Evolutionary conservation across 2,113 vertebrate genomes (phyloP), one percentile per base, ranked within the genome.

Genomic region (Aegotheles bennettii): DNA sequence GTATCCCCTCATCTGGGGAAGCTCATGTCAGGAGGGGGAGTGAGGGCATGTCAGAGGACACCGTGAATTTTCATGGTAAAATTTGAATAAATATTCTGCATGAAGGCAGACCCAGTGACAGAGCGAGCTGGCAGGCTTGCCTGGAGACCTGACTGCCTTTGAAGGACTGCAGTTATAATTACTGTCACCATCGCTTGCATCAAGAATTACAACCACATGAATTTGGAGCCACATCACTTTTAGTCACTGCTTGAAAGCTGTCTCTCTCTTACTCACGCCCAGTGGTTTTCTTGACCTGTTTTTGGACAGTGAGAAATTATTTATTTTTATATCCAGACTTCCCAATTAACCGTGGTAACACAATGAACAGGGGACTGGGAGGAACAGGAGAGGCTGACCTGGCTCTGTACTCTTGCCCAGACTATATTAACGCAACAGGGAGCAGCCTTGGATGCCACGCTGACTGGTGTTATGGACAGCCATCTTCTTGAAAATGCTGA

Each of bases 111-210:
- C 51, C 51, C 36, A 19, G 92, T 75, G 93, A 68, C 60, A 57
- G 94, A 81, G 69, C 0, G 0, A 3, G 79, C 90, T 64, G 76
- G 68, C 83, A 90, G 94, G 71, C 92, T 96, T 17, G 83, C 94
- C 93, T 0, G 3, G 56, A 92, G 93, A 64, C 29, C 79, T 87
- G 85, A 24, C 85, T 81, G 93, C 3, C 0, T 60, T 70, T 89
- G 90, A 90, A 95, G 83, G 82, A 71, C 88, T 68, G 90, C 56
- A 48, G 65, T 75, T 92, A 1, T 86, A 92, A 95, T 92, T 93
- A 86, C 88, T 96, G 96, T 96, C 96, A 96, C 90, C 86, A 78
- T 40, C 33, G 83, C 76, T 96, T 84, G 69, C 92, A 92, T 97
- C 95, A 96, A 65, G 73, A 84, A 60, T 70, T 93, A 84, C 79